phyloP scores from a whole-genome alignment of 2,888 invertebrate species.

The Lacanobia oleracea region DNA sequence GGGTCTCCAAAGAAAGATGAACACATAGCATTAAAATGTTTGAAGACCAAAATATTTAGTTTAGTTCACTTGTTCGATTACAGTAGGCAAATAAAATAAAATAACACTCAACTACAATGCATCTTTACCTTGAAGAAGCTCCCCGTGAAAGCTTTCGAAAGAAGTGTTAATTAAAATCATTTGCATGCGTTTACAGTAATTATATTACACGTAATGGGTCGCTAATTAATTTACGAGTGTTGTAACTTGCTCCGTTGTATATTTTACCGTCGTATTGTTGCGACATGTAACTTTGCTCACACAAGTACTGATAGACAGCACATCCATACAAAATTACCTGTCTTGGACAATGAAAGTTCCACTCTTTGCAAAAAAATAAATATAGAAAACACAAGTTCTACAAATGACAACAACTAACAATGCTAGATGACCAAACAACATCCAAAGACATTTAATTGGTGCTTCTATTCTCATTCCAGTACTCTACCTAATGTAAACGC shows the following conservation, averaged over 20 bases:
- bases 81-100: too few species aligned
- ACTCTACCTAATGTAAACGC: conserved; percentile 17
- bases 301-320: too few species aligned
- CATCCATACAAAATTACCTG: background rate
- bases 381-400: too few species aligned
- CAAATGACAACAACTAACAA: background rate
- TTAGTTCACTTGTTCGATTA: too few species aligned
- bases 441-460: background rate
- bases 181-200: conserved; percentile 58
- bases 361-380: background rate
- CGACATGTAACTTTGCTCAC: conserved; percentile 5
- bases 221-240: conserved; percentile 60
- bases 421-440: background rate
- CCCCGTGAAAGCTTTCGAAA: conserved; percentile 29
- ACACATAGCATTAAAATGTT: too few species aligned
- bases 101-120: background rate
- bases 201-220: conserved; percentile 45
- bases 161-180: conserved; percentile 54
- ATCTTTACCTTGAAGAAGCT: conserved; percentile 8
- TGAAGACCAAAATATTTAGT: too few species aligned
- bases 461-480: background rate
- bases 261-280: conserved; percentile 40
- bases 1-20: too few species aligned
- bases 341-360: background rate
- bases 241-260: conserved; percentile 42